phyloP scores from a whole-genome alignment of 2,797 vertebrate genomes.

The Spatula clypeata region DNA sequence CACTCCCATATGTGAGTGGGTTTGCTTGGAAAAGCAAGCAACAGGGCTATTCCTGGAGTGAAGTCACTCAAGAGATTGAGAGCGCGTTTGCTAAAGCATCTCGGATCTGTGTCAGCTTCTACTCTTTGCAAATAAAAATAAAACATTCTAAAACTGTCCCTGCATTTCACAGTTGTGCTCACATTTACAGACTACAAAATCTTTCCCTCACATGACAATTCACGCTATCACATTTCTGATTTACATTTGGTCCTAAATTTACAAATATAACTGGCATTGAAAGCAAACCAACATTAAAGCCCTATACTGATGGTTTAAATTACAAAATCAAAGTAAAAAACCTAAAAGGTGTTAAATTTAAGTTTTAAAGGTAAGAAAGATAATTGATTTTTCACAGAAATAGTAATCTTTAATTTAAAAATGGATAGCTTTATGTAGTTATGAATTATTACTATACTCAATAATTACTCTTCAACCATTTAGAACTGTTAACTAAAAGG shows the following conservation, averaged over 20 bases:
- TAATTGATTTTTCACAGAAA: slow-evolving; percentile 50
- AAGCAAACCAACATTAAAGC: slow-evolving; percentile 55
- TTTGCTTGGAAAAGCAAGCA: background rate
- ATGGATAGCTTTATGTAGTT: slow-evolving; percentile 18
- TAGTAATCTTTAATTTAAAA: slow-evolving; percentile 73
- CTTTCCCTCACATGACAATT: background rate
- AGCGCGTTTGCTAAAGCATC: background rate
- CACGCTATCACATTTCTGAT: background rate
- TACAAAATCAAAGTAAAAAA: slow-evolving; percentile 50
- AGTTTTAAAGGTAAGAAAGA: slow-evolving; percentile 50
- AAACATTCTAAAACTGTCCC: background rate
- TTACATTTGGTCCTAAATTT: slow-evolving; percentile 43
- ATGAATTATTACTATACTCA: slow-evolving; percentile 55
- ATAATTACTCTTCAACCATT: slow-evolving; percentile 63
- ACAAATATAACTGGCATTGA: slow-evolving; percentile 18
- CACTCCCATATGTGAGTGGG: rapidly evolving
- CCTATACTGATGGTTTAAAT: slow-evolving; percentile 27
- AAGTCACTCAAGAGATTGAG: background rate
- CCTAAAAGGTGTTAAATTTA: slow-evolving; percentile 51
- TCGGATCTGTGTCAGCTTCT: background rate
- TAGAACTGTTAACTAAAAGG: slow-evolving; percentile 39
- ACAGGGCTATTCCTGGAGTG: background rate
- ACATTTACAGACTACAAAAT: background rate
- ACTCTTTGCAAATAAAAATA: background rate
- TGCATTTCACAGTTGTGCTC: background rate